Evolutionary conservation across 2,888 invertebrate species (phyloP).

Genomic region (Priapulus caudatus): DNA sequence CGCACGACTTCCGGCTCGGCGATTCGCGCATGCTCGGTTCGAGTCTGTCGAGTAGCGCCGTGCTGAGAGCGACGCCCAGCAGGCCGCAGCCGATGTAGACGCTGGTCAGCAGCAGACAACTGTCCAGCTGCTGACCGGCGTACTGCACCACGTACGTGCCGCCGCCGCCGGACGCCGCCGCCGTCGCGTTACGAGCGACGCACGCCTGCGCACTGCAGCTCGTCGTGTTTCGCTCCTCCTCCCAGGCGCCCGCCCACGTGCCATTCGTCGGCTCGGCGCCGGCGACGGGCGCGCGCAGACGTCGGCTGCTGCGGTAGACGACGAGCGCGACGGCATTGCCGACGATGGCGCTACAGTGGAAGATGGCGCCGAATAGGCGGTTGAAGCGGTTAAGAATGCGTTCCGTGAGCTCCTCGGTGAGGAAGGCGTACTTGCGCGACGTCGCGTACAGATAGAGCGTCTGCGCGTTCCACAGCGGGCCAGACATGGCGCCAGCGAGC

Average conservation of each 20-base stretch:
- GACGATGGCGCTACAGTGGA: not conserved
- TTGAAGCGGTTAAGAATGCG: not conserved
- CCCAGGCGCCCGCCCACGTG: not conserved
- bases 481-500: not conserved
- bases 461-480: not conserved
- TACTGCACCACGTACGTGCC: not conserved
- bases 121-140: not conserved
- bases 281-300: not conserved
- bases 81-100: not conserved
- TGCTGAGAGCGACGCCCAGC: conserved; percentile 1
- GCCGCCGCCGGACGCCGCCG: not conserved
- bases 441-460: not conserved
- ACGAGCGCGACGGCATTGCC: not conserved
- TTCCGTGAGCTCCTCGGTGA: not conserved
- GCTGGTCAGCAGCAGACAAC: not conserved
- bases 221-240: no score
- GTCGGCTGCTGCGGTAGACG: not conserved
- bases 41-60: not conserved
- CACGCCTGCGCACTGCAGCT: not conserved
- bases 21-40: conserved; percentile 1
- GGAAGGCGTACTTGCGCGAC: not conserved
- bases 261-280: not conserved
- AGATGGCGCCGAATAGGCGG: not conserved
- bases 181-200: not conserved
- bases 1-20: not conserved